Evolutionary conservation across 2,797 vertebrate genomes (phyloP).

Genomic region (Protosalanx chinensis): DNA sequence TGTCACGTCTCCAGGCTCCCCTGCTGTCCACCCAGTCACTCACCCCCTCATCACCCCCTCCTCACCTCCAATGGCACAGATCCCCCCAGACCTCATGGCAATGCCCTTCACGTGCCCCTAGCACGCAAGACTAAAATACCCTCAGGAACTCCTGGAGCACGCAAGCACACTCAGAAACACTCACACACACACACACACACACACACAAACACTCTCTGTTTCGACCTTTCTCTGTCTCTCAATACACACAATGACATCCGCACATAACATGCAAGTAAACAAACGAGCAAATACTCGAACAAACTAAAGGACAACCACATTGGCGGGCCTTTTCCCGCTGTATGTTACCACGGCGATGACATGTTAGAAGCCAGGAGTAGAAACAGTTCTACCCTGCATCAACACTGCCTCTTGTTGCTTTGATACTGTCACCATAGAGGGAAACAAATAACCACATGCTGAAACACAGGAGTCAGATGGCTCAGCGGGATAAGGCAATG

Average conservation of each 20-base stretch:
- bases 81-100: slow-evolving; percentile 18
- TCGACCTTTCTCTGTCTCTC: not conserved
- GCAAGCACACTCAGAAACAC: slow-evolving; percentile 5
- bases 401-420: not conserved
- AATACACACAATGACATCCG: not conserved
- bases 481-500: too few species aligned
- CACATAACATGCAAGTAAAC: not conserved
- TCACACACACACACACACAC: not conserved
- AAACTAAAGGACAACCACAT: not conserved
- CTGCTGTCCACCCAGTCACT: not conserved
- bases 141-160: slow-evolving; percentile 25
- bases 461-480: not conserved
- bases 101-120: slow-evolving; percentile 49
- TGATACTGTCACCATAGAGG: not conserved
- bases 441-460: not conserved
- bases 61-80: slow-evolving; percentile 21
- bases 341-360: slow-evolving; percentile 2
- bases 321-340: not conserved
- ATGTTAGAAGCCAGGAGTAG: not conserved
- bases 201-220: not conserved
- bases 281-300: not conserved
- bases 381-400: not conserved
- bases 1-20: not conserved
- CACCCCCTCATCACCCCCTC: not conserved
- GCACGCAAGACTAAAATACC: slow-evolving; percentile 34